Percentiles rank a stretch among this genome's conserved stretches.
phyloP scores from a whole-genome alignment of 2,888 invertebrate species.

The Drosophila longiperda region DNA sequence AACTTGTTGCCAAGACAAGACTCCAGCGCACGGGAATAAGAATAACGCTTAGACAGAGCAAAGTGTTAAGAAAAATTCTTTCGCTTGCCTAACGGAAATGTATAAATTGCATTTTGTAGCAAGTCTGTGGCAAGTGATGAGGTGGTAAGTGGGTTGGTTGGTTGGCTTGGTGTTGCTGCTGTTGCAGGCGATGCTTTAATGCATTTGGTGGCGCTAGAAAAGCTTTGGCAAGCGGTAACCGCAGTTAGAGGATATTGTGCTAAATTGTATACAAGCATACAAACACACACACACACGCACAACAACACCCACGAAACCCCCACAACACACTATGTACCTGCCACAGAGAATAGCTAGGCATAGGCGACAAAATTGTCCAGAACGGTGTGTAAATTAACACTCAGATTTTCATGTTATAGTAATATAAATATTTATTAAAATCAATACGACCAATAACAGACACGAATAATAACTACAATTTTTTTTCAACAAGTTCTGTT shows the following conservation, averaged over 20 bases:
- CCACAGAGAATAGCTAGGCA: conserved; percentile 10
- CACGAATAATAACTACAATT: too few species aligned
- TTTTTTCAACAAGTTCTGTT: neutral
- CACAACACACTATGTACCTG: conserved; percentile 31
- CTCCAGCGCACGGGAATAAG: neutral
- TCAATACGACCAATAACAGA: neutral
- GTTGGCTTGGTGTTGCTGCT: neutral
- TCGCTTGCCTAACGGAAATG: conserved; percentile 78
- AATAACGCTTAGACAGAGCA: conserved; percentile 2
- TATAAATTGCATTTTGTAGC: conserved; percentile 77
- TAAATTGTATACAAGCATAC: conserved; percentile 57
- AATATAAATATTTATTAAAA: neutral
- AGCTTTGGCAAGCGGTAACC: conserved; percentile 38
- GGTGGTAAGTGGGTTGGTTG: neutral
- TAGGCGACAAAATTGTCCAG: conserved; percentile 69
- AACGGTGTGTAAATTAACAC: neutral
- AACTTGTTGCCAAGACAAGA: conserved; percentile 59
- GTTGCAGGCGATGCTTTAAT: conserved; percentile 50
- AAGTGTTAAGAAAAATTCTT: conserved; percentile 54
- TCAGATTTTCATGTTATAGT: neutral
- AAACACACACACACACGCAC: conserved; percentile 24
- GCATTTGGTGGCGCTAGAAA: conserved; percentile 30
- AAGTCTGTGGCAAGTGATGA: conserved; percentile 21
- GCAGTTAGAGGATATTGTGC: conserved; percentile 69
- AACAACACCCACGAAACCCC: conserved; percentile 7